These are phyloP conservation scores for Capitella teleta DNA, from an alignment of 1,140 invertebrate genomes.

Conservation along the genomic window DNA sequence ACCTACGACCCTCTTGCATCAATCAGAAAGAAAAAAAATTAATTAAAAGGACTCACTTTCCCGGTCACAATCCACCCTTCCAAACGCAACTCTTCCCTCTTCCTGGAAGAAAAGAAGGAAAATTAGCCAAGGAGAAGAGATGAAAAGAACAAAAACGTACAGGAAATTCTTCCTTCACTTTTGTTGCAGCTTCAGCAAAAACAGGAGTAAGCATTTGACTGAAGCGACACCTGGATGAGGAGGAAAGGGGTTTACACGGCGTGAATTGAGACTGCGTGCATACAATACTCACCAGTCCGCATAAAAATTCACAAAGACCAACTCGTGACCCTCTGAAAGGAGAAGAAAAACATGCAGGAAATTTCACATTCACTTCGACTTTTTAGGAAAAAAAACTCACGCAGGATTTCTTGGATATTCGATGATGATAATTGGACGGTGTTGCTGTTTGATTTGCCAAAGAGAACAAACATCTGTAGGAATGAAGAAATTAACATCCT, in stretches of 20 bases:
- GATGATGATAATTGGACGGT: too few species aligned
- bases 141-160: conserved; percentile 28
- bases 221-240: conserved; percentile 45
- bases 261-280: background rate
- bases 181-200: conserved; percentile 89
- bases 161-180: conserved; percentile 67
- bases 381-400: too few species aligned
- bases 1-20: background rate
- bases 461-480: too few species aligned
- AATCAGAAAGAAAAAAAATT: background rate
- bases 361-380: too few species aligned
- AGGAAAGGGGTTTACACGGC: background rate
- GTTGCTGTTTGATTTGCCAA: too few species aligned
- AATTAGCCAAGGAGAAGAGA: background rate
- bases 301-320: conserved; percentile 98
- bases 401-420: too few species aligned
- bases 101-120: conserved; percentile 34
- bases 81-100: conserved; percentile 75
- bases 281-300: conserved; percentile 73
- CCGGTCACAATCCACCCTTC: conserved; percentile 91
- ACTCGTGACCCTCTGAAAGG: conserved; percentile 78
- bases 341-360: conserved; percentile 26
- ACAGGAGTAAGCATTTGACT: conserved; percentile 92
- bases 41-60: conserved; percentile 54
- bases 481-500: too few species aligned